Conservation (phyloP, 2,888 invertebrate genomes). For the Dugesia japonica region DNA sequence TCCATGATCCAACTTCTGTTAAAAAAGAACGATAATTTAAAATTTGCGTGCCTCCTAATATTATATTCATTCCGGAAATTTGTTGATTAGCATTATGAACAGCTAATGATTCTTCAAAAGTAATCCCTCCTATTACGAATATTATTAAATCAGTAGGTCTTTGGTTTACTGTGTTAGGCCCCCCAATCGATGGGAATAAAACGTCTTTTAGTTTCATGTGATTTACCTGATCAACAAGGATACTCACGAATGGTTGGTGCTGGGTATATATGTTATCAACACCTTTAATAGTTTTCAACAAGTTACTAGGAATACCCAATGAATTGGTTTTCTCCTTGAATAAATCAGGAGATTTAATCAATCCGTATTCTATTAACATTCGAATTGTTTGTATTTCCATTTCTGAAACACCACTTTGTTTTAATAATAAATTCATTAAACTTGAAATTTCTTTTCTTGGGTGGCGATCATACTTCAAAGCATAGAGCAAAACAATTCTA, state of each 20-base stretch:
- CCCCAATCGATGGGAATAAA: conserved; percentile 55
- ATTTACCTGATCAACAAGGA: conserved; percentile 71
- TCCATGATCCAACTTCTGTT: conserved; percentile 25
- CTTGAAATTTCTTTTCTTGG: conserved; percentile 62
- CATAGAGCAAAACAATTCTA: conserved; percentile 75
- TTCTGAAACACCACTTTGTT: conserved; percentile 58
- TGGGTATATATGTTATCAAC: conserved; percentile 98
- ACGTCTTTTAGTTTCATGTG: conserved; percentile 75
- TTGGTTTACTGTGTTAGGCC: background rate
- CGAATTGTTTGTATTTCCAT: conserved; percentile 39
- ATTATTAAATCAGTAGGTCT: conserved; percentile 67
- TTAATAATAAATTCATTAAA: conserved; percentile 59
- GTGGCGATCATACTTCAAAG: conserved; percentile 76
- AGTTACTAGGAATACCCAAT: conserved; percentile 55
- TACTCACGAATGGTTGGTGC: conserved; percentile 76
- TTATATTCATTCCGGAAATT: conserved; percentile 58
- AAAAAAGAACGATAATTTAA: conserved; percentile 54
- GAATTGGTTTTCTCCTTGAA: conserved; percentile 62
- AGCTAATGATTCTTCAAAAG: conserved; percentile 78
- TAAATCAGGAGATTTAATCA: conserved; percentile 64
- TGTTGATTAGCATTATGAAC: conserved; percentile 63
- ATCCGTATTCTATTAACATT: conserved; percentile 58
- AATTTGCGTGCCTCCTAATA: conserved; percentile 75
- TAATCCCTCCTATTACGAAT: conserved; percentile 83
- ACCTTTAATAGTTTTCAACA: conserved; percentile 56